phyloP scores from a whole-genome alignment of 2,888 invertebrate genomes.

The Sminthurinus aureus region DNA sequence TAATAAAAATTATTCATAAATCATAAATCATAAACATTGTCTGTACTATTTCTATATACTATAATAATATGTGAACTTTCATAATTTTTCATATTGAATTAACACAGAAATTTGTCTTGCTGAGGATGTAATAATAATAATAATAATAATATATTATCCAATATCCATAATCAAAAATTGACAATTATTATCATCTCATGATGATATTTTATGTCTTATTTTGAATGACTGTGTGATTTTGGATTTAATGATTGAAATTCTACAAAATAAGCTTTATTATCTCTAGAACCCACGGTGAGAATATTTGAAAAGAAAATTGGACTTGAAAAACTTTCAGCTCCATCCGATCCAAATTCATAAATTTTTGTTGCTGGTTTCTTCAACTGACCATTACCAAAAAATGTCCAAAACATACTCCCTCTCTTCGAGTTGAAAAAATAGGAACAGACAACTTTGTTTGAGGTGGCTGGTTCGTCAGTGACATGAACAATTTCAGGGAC shows the following conservation, averaged over 20 bases:
- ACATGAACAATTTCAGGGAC: neutral
- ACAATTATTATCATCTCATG: too few relatives aligned
- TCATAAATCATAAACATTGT: too few relatives aligned
- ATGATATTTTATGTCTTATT: neutral
- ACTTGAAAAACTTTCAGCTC: constrained; percentile 35
- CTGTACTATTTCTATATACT: too few relatives aligned
- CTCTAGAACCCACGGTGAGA: constrained; percentile 22
- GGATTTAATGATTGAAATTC: neutral
- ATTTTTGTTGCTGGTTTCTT: constrained; percentile 12
- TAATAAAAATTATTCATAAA: too few relatives aligned
- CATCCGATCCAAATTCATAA: neutral
- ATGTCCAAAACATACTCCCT: constrained; percentile 15
- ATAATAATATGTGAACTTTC: too few relatives aligned
- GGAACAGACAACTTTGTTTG: constrained; percentile 1
- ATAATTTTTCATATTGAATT: too few relatives aligned
- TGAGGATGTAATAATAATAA: too few relatives aligned
- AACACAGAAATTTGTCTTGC: too few relatives aligned
- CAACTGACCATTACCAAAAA: neutral
- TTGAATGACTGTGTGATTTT: neutral
- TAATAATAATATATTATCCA: too few relatives aligned
- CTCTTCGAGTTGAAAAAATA: neutral
- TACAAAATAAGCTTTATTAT: constrained; percentile 38
- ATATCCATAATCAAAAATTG: too few relatives aligned
- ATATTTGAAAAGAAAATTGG: constrained; percentile 18
- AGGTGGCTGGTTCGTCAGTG: neutral